Conservation (phyloP, 2,113 vertebrate species). For the Furnarius figulus region DNA sequence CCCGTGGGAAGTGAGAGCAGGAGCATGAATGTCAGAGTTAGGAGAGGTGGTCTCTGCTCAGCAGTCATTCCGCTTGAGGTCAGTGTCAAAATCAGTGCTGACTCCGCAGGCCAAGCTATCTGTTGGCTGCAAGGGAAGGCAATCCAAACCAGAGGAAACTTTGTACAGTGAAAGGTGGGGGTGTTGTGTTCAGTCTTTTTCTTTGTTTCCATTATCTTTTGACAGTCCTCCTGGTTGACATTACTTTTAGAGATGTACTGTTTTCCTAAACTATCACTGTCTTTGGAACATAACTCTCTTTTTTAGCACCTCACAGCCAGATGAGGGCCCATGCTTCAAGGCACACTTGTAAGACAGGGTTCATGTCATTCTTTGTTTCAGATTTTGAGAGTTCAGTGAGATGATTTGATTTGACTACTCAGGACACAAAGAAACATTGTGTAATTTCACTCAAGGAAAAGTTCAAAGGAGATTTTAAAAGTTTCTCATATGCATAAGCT, state of each 20-base stretch:
- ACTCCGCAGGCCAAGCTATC: too few relatives aligned
- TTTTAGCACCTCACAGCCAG: background rate
- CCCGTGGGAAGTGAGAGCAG: fast-evolving
- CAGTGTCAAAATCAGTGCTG: background rate
- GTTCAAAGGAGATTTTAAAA: background rate
- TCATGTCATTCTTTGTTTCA: background rate
- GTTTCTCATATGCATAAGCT: background rate
- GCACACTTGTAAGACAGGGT: background rate
- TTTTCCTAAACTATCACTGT: background rate
- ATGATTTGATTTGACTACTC: background rate
- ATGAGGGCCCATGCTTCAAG: background rate
- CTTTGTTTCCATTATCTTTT: background rate
- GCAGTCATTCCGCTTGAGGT: background rate
- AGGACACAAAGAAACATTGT: background rate
- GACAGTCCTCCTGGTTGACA: too few relatives aligned
- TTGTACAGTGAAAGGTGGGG: background rate
- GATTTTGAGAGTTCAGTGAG: background rate
- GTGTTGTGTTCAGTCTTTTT: background rate
- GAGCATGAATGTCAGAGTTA: fast-evolving
- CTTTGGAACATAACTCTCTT: background rate
- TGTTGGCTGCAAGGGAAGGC: background rate
- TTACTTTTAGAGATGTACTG: background rate
- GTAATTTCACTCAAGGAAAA: background rate
- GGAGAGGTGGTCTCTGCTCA: background rate
- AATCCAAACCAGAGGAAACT: background rate